Percentiles rank a stretch among this genome's conserved stretches.
Conservation (phyloP, 2,113 vertebrate genomes). For the Pachycephala philippinensis region DNA sequence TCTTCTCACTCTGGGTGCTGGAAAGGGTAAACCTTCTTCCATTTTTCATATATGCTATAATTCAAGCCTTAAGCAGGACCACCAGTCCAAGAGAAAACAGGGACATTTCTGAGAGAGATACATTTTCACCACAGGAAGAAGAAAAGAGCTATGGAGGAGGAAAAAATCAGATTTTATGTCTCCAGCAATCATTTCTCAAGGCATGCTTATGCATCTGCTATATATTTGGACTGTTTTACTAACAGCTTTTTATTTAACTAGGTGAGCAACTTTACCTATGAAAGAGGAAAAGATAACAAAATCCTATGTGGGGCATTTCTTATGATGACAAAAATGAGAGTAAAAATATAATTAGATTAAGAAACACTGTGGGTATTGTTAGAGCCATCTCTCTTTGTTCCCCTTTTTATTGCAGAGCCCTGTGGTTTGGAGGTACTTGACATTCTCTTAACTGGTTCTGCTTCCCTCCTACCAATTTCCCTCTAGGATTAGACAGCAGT, state of each 20-base stretch:
- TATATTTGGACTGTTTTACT: not conserved
- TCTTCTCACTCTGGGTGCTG: not conserved
- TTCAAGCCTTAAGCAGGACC: not conserved
- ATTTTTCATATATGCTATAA: not conserved
- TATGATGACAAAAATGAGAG: not conserved
- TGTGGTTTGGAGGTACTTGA: not conserved
- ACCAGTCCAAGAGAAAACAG: not conserved
- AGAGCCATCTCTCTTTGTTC: constrained; percentile 14
- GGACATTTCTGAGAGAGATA: not conserved
- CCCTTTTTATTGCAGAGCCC: not conserved
- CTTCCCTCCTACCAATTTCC: not conserved
- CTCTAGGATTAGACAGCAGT: constrained; percentile 14
- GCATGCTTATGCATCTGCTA: not conserved
- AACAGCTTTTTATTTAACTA: constrained; percentile 12
- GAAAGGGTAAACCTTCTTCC: not conserved
- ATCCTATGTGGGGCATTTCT: not conserved
- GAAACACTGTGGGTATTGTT: constrained; percentile 12
- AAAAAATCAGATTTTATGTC: not conserved
- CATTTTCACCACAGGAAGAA: not conserved
- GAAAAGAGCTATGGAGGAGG: not conserved
- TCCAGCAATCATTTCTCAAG: not conserved
- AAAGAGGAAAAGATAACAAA: constrained; percentile 7
- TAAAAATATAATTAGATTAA: constrained; percentile 3
- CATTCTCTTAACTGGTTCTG: constrained; percentile 14
- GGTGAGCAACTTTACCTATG: not conserved